These are phyloP conservation scores for Sycophila texana DNA, from an alignment of 2,888 invertebrate species.

Conservation along the genomic window DNA sequence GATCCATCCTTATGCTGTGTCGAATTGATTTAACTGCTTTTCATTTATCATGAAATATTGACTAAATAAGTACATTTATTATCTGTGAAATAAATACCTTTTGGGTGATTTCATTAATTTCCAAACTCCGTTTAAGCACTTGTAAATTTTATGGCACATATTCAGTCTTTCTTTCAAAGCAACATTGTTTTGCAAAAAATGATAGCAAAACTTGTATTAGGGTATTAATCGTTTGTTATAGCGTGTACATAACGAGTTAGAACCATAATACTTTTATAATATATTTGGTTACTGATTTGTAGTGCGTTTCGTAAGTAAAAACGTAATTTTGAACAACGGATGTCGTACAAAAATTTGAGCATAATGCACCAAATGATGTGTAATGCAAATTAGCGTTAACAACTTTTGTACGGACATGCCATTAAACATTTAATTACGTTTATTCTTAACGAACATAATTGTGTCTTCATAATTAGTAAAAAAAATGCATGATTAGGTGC, in stretches of 20 bases:
- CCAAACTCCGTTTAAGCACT: conserved; percentile 39
- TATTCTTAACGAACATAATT: not conserved
- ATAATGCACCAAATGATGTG: conserved; percentile 1
- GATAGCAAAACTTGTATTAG: conserved; percentile 29
- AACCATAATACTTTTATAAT: not conserved
- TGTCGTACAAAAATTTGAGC: conserved; percentile 19
- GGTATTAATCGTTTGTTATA: conserved; percentile 19
- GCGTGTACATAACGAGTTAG: no score
- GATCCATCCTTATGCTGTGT: not conserved
- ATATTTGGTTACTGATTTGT: conserved; percentile 6
- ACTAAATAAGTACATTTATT: not conserved
- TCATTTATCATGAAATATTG: not conserved
- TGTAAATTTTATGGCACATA: conserved; percentile 29
- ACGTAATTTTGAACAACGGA: not conserved
- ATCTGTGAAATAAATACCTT: conserved; percentile 40
- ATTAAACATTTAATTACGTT: not conserved
- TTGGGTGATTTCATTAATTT: conserved; percentile 21
- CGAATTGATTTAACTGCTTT: not conserved
- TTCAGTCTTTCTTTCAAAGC: conserved; percentile 25
- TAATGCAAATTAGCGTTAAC: not conserved
- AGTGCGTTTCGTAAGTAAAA: conserved; percentile 8
- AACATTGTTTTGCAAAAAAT: conserved; percentile 8
- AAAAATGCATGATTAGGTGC: conserved; percentile 16
- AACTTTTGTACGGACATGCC: conserved; percentile 12
- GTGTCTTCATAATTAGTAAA: not conserved